A percentile compares a stretch with the other conserved stretches of the same genome.
phyloP scores from a whole-genome alignment of 2,888 invertebrate genomes.

The Drosophila tripunctata region DNA sequence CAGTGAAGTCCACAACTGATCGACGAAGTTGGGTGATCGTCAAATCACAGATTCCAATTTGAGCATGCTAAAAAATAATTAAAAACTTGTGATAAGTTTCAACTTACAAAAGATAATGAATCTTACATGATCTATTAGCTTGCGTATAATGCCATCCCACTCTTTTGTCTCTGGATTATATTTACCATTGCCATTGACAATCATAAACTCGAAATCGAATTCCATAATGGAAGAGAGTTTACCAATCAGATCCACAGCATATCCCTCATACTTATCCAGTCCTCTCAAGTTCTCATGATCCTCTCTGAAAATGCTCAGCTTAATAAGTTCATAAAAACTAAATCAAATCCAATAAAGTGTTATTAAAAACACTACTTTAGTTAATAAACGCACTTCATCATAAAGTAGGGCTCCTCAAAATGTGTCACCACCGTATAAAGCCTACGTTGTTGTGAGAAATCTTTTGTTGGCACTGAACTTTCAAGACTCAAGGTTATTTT shows the following conservation, averaged over 20 bases:
- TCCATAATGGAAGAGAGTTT: slow-evolving; percentile 89
- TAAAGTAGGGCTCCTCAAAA: slow-evolving; percentile 90
- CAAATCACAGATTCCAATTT: slow-evolving; percentile 97
- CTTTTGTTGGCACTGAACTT: slow-evolving; percentile 77
- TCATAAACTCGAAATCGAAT: slow-evolving; percentile 89
- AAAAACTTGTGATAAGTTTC: too few species aligned
- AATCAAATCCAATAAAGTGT: too few species aligned
- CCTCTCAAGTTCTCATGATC: slow-evolving; percentile 85
- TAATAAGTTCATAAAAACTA: too few species aligned
- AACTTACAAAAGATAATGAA: not conserved
- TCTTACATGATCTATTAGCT: slow-evolving; percentile 90
- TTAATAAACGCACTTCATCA: slow-evolving; percentile 84
- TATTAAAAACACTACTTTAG: too few species aligned
- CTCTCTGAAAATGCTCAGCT: slow-evolving; percentile 63
- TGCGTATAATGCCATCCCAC: slow-evolving; percentile 92
- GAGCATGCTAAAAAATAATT: slow-evolving; percentile 90
- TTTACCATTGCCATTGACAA: slow-evolving; percentile 90
- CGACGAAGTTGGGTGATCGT: slow-evolving; percentile 97
- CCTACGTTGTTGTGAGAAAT: slow-evolving; percentile 86
- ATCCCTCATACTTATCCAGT: slow-evolving; percentile 92
- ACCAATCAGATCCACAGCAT: slow-evolving; percentile 94
- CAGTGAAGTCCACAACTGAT: slow-evolving; percentile 95
- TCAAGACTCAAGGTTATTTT: slow-evolving; percentile 52
- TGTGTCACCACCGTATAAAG: slow-evolving; percentile 90
- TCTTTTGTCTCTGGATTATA: slow-evolving; percentile 89